These are phyloP conservation scores for Drosophila murphyi DNA, from an alignment of 1,140 invertebrate species.

Conservation along the genomic window DNA sequence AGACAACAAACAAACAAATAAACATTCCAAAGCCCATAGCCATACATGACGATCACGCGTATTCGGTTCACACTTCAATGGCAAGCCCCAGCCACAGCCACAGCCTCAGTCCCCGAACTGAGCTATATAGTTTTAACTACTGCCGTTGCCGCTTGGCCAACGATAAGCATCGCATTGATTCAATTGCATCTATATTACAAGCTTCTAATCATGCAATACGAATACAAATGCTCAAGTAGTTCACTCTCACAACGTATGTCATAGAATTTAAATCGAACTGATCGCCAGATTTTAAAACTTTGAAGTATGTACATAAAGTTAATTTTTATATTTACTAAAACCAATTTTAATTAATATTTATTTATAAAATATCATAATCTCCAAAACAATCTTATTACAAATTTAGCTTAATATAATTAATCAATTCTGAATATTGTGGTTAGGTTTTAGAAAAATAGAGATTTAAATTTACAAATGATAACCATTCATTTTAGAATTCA, in stretches of 20 bases:
- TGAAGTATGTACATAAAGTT: too few species aligned
- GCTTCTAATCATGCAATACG: constrained; percentile 36
- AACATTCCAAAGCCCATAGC: constrained; percentile 33
- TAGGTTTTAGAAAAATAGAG: background rate
- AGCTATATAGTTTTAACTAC: constrained; percentile 13
- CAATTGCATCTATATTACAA: constrained; percentile 10
- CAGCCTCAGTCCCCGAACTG: background rate
- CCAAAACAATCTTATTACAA: too few species aligned
- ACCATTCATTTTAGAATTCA: background rate
- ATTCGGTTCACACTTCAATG: constrained; percentile 43
- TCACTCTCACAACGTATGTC: too few species aligned
- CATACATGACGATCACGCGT: constrained; percentile 53
- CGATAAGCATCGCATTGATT: constrained; percentile 34
- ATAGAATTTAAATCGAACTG: too few species aligned
- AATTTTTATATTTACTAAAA: too few species aligned
- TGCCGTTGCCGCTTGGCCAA: constrained; percentile 18
- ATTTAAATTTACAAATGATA: too few species aligned
- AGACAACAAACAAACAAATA: constrained; percentile 30
- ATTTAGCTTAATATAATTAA: too few species aligned
- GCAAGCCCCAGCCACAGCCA: background rate
- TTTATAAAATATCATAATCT: background rate
- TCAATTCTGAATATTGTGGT: too few species aligned
- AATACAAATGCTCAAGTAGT: background rate
- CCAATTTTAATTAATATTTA: background rate
- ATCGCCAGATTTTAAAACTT: too few species aligned